Evolutionary conservation across 2,888 invertebrate genomes (phyloP).

Genomic region (Meteorus colon): DNA sequence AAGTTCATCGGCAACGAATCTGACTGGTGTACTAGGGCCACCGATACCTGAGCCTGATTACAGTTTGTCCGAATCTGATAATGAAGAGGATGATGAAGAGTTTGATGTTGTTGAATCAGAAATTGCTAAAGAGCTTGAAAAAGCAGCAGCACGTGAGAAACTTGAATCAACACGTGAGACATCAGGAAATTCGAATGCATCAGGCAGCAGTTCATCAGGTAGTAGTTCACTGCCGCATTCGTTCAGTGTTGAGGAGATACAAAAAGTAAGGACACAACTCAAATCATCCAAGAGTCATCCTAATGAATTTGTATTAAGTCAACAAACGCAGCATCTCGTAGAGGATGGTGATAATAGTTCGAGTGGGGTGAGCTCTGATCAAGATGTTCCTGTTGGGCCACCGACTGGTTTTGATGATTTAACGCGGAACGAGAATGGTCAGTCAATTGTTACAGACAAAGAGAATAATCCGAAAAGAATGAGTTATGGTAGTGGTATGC

Average conservation of each 20-base stretch:
- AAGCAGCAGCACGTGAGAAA: conserved; percentile 73
- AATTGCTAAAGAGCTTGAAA: conserved; percentile 76
- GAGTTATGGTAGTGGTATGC: conserved; percentile 70
- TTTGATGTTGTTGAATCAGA: conserved; percentile 76
- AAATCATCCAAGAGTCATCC: conserved; percentile 92
- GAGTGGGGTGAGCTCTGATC: conserved; percentile 91
- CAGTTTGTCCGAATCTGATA: conserved; percentile 90
- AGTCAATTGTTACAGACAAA: conserved; percentile 65
- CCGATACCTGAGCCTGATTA: conserved; percentile 96
- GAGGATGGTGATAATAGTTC: conserved; percentile 93
- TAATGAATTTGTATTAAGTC: conserved; percentile 81
- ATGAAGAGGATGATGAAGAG: conserved; percentile 80
- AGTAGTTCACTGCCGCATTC: conserved; percentile 88
- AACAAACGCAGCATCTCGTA: conserved; percentile 70
- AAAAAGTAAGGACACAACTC: conserved; percentile 87
- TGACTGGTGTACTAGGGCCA: conserved; percentile 74
- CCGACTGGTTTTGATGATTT: conserved; percentile 74
- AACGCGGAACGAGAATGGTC: conserved; percentile 68
- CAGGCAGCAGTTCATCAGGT: conserved; percentile 79
- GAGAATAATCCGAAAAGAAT: conserved; percentile 64
- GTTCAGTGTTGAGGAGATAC: conserved; percentile 91
- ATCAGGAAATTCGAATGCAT: conserved; percentile 73
- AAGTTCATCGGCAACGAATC: conserved; percentile 71
- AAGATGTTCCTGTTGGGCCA: conserved; percentile 80
- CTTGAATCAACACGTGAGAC: conserved; percentile 72